These are phyloP conservation scores for Thamnophis elegans DNA, from an alignment of 2,797 vertebrate species.

Conservation along the genomic window DNA sequence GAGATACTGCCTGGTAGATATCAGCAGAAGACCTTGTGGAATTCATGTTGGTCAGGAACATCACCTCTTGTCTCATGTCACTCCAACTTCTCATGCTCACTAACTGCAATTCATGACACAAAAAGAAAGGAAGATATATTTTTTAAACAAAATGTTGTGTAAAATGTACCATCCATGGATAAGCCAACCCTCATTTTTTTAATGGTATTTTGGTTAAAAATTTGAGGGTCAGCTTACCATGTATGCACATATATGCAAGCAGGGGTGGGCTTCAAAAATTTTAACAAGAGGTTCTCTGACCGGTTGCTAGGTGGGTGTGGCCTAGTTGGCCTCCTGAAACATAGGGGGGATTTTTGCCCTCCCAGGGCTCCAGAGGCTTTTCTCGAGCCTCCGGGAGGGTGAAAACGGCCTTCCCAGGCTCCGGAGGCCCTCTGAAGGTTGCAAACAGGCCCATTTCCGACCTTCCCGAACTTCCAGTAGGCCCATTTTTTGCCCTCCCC, in stretches of 20 bases:
- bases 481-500: no score
- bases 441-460: no score
- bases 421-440: no score
- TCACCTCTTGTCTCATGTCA: constrained; percentile 89
- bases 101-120: constrained; percentile 69
- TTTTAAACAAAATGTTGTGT: neutral
- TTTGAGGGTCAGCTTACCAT: neutral
- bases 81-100: constrained; percentile 90
- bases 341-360: no score
- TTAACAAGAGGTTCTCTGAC: no score
- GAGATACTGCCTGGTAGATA: constrained; percentile 91
- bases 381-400: no score
- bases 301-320: no score
- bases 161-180: neutral
- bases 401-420: no score
- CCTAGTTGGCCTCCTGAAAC: no score
- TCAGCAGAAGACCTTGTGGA: constrained; percentile 81
- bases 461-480: no score
- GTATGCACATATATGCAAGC: neutral
- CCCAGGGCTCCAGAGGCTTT: no score
- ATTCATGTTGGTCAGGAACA: constrained; percentile 82
- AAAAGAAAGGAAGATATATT: neutral
- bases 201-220: neutral
- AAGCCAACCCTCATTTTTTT: neutral
- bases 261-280: no score